Conservation (phyloP, 2,797 vertebrate genomes). For the Eurystomus glaucurus region DNA sequence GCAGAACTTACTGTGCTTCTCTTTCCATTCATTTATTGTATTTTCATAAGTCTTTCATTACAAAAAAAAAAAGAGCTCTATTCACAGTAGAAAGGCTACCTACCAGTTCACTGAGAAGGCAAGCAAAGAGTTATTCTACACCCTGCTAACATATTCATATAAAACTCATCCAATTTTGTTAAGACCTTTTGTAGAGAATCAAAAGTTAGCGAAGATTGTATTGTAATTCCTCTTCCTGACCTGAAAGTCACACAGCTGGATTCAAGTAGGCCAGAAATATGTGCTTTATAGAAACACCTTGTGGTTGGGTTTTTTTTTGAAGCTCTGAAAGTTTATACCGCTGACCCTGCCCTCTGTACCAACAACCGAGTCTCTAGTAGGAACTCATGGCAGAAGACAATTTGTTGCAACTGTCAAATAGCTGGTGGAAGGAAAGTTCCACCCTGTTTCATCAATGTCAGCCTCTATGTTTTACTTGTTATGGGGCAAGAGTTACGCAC, state of each 20-base stretch:
- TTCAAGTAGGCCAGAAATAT: slow-evolving; percentile 71
- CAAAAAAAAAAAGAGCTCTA: slow-evolving; percentile 39
- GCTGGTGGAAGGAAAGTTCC: slow-evolving; percentile 3
- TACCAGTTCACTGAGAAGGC: slow-evolving; percentile 58
- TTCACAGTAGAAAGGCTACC: slow-evolving; percentile 69
- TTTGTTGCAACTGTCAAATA: slow-evolving; percentile 26
- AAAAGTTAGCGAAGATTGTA: slow-evolving; percentile 71
- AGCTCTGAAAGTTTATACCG: slow-evolving; percentile 37
- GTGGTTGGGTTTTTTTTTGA: slow-evolving; percentile 31
- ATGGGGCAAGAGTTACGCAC: background rate
- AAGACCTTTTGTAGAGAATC: slow-evolving; percentile 73
- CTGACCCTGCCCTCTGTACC: slow-evolving; percentile 62
- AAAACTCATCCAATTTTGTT: slow-evolving; percentile 72
- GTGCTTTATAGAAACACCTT: slow-evolving; percentile 62
- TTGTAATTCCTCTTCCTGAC: slow-evolving; percentile 70
- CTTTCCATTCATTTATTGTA: slow-evolving; percentile 62
- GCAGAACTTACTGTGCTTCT: slow-evolving; percentile 44
- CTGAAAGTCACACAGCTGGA: slow-evolving; percentile 74
- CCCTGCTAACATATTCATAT: slow-evolving; percentile 72
- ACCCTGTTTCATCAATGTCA: background rate
- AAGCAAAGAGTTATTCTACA: slow-evolving; percentile 72
- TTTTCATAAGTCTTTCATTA: slow-evolving; percentile 71
- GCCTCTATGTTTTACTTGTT: background rate
- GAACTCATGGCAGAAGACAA: slow-evolving; percentile 24
- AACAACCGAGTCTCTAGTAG: slow-evolving; percentile 10